A percentile compares a stretch with the other conserved stretches of the same genome.
Evolutionary conservation across 2,113 vertebrate species (phyloP).

Genomic region (Lycocorax pyrrhopterus): DNA sequence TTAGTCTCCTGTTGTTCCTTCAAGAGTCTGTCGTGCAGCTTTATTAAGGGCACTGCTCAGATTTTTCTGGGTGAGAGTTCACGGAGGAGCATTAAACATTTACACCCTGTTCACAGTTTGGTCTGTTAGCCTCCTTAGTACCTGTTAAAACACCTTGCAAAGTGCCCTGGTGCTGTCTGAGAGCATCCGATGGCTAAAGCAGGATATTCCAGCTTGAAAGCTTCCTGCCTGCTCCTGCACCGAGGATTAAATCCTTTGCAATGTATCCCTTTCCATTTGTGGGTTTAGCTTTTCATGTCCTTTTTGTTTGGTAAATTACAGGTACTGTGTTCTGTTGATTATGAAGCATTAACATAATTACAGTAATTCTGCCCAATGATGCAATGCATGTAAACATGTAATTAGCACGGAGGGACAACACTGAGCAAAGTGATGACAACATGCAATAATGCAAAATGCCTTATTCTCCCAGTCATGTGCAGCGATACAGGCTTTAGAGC

Average conservation of each 20-base stretch:
- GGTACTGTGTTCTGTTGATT: constrained; percentile 36
- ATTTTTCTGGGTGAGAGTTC: constrained; percentile 22
- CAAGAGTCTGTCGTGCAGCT: not conserved
- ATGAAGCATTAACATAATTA: constrained; percentile 54
- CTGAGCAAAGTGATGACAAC: constrained; percentile 32
- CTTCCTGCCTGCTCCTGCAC: not conserved
- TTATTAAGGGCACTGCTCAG: not conserved
- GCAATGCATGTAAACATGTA: constrained; percentile 44
- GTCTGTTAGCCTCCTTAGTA: not conserved
- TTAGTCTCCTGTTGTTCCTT: not conserved
- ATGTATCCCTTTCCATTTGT: not conserved
- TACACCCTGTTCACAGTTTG: not conserved
- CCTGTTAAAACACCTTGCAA: not conserved
- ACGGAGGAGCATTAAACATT: not conserved
- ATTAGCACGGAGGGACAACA: constrained; percentile 47
- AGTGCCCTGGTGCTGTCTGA: not conserved
- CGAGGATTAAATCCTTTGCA: not conserved
- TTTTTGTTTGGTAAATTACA: constrained; percentile 56
- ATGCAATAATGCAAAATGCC: constrained; percentile 3
- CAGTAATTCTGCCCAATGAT: constrained; percentile 52
- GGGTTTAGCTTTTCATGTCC: constrained; percentile 34
- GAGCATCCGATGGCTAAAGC: not conserved
- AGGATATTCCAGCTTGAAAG: not conserved
- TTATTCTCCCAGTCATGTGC: not conserved
- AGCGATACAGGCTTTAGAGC: not conserved